Evolutionary conservation across 2,888 invertebrate species (phyloP), one percentile per base, ranked within the genome.

Genomic region (Drosophila anomelani): DNA sequence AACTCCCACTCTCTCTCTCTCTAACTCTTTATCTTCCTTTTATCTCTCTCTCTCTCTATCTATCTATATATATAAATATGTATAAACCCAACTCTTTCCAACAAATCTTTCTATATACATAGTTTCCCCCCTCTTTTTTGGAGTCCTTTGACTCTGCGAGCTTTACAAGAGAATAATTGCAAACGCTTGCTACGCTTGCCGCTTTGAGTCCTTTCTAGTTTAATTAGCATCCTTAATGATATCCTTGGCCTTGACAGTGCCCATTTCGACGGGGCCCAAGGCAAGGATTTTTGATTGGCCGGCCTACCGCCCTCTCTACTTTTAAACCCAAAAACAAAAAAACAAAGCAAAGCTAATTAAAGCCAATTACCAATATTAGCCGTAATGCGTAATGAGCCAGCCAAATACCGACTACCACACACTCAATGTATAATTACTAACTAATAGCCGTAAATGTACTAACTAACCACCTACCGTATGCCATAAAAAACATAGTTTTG

Each of bases 401-500:
- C 36, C 32, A 47, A 38, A 60, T 39, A 49, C 49, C 29, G 47
- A 43, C 38, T 58, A 67, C 47, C 17, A 32, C 66, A 69, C 67
- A 69, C 68, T 66, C 57, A 58, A 49, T 69, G 49, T 58, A 60
- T 70, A 70, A 70, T 49, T 71, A 71, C 53, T 47, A 63, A 71
- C 70, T 71, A 66, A 66, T 68, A 66, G 64, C 56, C 61, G 49
- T 69, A 71, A 44, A 49, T 55, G 64, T 74, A 81, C 78, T 77
- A 72, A 81, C 78, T 77, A 72, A 74, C 74, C 72, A 72, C 36
- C 66, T 72, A 74, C 70, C 64, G 67, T 73, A 78, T 81, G 71
- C 79, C 74, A 79, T 76, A 76, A 73, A 73, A 62, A 47, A 74
- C 38, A 53, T 77, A 82, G 68, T 75, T 75, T 83, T 83, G 80